A percentile compares a stretch with the other conserved stretches of the same genome.
These are phyloP conservation scores for Chloroceryle amazona DNA, from an alignment of 2,797 vertebrate species.

Conservation along the genomic window DNA sequence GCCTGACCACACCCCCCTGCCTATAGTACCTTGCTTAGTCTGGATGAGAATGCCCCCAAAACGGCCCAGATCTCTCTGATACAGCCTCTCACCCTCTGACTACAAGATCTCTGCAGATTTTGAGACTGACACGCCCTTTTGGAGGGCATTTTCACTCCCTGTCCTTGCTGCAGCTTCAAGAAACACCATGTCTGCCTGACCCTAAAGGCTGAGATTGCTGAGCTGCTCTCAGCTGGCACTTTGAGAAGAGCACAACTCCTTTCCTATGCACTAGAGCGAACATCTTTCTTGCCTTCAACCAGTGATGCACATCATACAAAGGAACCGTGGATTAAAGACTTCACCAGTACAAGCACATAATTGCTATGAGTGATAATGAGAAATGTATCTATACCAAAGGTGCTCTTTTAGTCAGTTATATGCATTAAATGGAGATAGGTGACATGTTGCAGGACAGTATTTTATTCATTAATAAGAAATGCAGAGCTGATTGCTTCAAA, in stretches of 20 bases:
- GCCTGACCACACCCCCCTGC: neutral
- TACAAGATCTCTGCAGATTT: neutral
- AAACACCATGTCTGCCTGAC: neutral
- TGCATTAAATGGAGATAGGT: neutral
- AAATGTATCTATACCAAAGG: conserved; percentile 26
- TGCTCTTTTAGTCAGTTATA: neutral
- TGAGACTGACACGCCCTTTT: accelerated
- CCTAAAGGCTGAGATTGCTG: neutral
- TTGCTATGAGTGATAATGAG: conserved; percentile 13
- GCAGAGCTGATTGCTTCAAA: neutral
- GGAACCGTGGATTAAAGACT: neutral
- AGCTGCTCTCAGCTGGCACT: neutral
- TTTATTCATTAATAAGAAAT: neutral
- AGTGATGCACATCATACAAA: neutral
- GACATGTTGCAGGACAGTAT: neutral
- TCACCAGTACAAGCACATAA: neutral
- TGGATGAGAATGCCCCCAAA: neutral
- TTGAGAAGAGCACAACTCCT: neutral
- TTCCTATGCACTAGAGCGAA: neutral
- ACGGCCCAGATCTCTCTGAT: accelerated
- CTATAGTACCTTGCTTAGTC: neutral
- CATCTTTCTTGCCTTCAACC: neutral
- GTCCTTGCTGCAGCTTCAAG: neutral
- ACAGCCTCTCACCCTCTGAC: neutral
- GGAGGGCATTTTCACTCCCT: neutral